phyloP scores from a whole-genome alignment of 1,140 invertebrate genomes.

The Myzus persicae region DNA sequence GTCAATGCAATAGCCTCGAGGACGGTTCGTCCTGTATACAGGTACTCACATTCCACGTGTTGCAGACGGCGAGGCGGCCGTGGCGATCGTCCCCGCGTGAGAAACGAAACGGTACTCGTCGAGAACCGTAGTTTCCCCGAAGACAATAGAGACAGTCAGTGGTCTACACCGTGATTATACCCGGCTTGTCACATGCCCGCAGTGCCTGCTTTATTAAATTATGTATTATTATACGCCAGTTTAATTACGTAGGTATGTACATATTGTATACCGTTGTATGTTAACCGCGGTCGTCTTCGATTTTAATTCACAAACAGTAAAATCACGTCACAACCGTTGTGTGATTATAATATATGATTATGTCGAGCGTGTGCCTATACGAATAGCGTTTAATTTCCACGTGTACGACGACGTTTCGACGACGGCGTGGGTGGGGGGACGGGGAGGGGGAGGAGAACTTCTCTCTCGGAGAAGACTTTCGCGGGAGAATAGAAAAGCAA shows the following conservation, averaged over 20 bases:
- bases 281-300: neutral
- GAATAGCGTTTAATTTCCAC: neutral
- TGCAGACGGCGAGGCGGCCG: neutral
- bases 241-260: neutral
- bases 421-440: too few relatives aligned
- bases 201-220: neutral
- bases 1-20: neutral
- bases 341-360: neutral
- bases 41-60: neutral
- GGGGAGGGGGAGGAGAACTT: too few relatives aligned
- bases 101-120: slow-evolving; percentile 12
- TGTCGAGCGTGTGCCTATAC: neutral
- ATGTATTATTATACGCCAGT: neutral
- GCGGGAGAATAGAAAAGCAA: neutral
- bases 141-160: neutral
- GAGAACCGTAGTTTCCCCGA: slow-evolving; percentile 18
- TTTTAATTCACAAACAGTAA: neutral
- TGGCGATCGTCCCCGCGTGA: neutral
- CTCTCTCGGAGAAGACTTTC: neutral
- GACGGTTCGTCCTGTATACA: neutral
- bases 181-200: neutral
- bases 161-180: neutral
- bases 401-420: neutral
- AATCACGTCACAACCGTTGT: neutral
- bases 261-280: neutral